Base-by-base conservation (phyloP, 53 echinoderm and acorn worm species). In the Stichopus horrens region DNA sequence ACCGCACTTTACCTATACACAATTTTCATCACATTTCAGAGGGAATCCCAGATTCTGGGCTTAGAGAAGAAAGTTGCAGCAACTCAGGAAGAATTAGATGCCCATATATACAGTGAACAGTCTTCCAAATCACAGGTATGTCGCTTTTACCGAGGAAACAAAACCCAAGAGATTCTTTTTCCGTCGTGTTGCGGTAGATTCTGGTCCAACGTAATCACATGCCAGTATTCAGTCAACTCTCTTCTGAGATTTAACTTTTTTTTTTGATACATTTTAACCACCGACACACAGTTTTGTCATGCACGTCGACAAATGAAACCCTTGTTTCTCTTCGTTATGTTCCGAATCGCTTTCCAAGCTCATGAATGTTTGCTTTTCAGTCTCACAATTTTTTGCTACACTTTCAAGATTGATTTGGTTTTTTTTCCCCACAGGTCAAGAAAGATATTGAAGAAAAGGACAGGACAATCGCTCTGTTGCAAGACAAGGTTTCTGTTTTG, bases 401-500 rank as follows among this genome's bases (percentile, higher is more conserved):
- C 37, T 2, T 37, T 37, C 37, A 37, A 37, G 11, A 51, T 51
- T 18, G 7, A 5, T 22, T 88, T 55, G 7, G 9, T n/a, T 57
- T 14, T 13, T 20, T 77, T 14, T 21, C 58, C 74, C 57, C 58
- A 0, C 74, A 94, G 94, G 85, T 91, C 20, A 89, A 86, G 63
- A 93, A 90, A 55, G 75, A 92, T 76, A 13, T 93, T 0, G 88
- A 84, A 11, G 95, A 94, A 55, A 94, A 91, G 7, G 91, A 94
- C 51, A 83, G 81, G 7, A 93, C 93, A 13, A 93, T 93, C 18
- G 67, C 76, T 19, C 94, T 93, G 59, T 89, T 99, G 5, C 88
- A 94, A 90, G 99, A 96, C 83, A 99, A 96, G 83, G 91, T 96
- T n/a, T 57, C 54, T 7, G 94, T 92, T 86, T 76, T 99, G 55